Evolutionary conservation across 2,797 vertebrate species (phyloP), one percentile per base, ranked within the genome.

Genomic region (Smutsia gigantea): DNA sequence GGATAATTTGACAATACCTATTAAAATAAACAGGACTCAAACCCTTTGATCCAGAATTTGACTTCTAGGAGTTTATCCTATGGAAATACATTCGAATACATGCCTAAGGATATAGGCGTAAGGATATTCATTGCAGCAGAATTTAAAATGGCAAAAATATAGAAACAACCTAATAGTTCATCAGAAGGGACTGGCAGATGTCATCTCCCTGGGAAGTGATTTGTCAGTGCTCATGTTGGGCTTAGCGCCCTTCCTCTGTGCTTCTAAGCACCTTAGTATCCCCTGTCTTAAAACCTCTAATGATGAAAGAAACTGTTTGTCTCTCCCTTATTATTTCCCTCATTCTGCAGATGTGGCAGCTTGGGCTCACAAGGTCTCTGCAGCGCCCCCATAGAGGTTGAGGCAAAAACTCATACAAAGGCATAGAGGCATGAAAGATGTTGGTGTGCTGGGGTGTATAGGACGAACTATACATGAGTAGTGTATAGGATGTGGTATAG

Each of bases 321-420:
- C 59, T 79, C 17, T 15, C 27, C 25, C 14, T 2, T 95, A 11
- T 78, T 31, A 88, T 57, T 75, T 79, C 49, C 68, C 49, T 77
- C 25, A 7, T 37, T 79, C 74, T 64, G 27, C n/a, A 4, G 27
- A 17, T 34, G 18, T 34, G 49, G 59, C 42, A 69, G 29, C 53
- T 71, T 61, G 53, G 72, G 23, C n/a, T 94, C 85, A 21, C 68
- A 81, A 90, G 64, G 27, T 23, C 39, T 42, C 5, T 23, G 42
- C 14, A 37, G 46, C n/a, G 1, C 4, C 13, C 13, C 31, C 10
- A 1, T 0, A 14, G 0, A 57, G 64, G 7, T 8, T 14, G 34
- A 88, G 0, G 19, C 27, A 34, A 51, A 89, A 71, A 61, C 39
- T 39, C 29, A 72, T 37, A 15, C 39, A 66, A 77, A 93, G 39